These are phyloP conservation scores for Netelia melanura DNA, from an alignment of 2,888 invertebrate species.

Conservation along the genomic window DNA sequence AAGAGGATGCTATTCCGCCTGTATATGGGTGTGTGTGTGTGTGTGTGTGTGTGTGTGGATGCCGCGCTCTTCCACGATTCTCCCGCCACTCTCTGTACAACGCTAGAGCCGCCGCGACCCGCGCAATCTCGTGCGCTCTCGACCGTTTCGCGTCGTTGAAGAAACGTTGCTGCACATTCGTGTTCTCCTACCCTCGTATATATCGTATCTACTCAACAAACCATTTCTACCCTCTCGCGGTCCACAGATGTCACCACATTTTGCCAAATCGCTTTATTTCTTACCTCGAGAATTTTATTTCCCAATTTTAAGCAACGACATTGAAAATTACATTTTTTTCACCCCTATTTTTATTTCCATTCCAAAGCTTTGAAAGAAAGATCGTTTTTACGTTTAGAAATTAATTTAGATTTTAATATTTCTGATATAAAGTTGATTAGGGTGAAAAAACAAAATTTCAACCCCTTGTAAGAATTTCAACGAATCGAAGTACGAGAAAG, in stretches of 20 bases:
- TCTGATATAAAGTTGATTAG: not conserved
- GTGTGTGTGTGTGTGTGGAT: not conserved
- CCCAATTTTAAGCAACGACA: not conserved
- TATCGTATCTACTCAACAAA: not conserved
- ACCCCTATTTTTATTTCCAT: not conserved
- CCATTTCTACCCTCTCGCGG: slow-evolving; percentile 4
- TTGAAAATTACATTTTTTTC: not conserved
- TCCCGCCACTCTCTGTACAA: slow-evolving; percentile 68
- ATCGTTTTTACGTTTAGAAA: not conserved
- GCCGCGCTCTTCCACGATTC: slow-evolving; percentile 70
- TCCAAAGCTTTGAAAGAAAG: not conserved
- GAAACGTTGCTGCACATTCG: slow-evolving; percentile 9
- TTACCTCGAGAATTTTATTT: not conserved
- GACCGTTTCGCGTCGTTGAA: slow-evolving; percentile 53
- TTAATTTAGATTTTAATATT: not conserved
- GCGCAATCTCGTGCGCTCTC: slow-evolving; percentile 70
- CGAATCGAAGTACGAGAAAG: no score
- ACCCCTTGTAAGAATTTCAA: not conserved
- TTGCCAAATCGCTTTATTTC: not conserved
- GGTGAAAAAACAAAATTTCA: not conserved
- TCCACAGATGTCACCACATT: slow-evolving; percentile 5
- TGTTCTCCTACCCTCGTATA: not conserved
- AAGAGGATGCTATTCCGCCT: slow-evolving; percentile 55
- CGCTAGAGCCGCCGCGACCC: slow-evolving; percentile 68
- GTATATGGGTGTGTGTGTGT: not conserved